Percentiles rank a stretch among this genome's conserved stretches.
Conservation (phyloP, 1,140 invertebrate genomes). For the Hyles euphorbiae region DNA sequence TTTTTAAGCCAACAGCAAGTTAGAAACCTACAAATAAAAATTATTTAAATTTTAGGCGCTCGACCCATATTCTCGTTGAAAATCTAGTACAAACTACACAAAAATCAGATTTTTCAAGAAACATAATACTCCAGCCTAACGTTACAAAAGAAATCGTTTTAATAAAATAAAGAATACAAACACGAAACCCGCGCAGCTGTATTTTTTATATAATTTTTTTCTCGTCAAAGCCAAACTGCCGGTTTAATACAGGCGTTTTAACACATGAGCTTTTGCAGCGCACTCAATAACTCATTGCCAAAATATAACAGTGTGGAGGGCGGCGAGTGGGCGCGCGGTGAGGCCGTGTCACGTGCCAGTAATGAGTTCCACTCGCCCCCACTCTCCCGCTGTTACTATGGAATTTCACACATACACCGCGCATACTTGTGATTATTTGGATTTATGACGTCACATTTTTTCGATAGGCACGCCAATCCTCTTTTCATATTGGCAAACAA, state of each 20-base stretch:
- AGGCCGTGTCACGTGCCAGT: conserved; percentile 66
- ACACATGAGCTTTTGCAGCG: conserved; percentile 58
- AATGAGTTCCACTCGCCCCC: conserved; percentile 59
- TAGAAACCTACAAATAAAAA: too few relatives aligned
- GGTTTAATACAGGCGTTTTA: conserved; percentile 36
- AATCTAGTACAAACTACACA: too few relatives aligned
- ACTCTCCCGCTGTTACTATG: conserved; percentile 41
- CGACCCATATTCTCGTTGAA: too few relatives aligned
- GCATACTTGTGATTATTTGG: conserved; percentile 53
- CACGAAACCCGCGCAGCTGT: not conserved
- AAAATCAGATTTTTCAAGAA: too few relatives aligned
- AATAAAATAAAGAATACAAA: conserved; percentile 2
- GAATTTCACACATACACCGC: conserved; percentile 66
- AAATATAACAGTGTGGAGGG: conserved; percentile 54
- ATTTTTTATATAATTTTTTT: conserved; percentile 3
- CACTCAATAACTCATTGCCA: conserved; percentile 73
- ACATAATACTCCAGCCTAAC: too few relatives aligned
- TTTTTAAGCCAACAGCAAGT: too few relatives aligned
- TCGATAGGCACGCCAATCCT: conserved; percentile 12
- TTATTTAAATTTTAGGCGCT: too few relatives aligned
- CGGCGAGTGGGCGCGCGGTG: conserved; percentile 46
- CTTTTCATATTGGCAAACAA: conserved; percentile 1
- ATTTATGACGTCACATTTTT: conserved; percentile 56
- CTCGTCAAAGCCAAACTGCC: conserved; percentile 20
- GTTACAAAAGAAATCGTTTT: not conserved